A percentile compares a stretch with the other conserved stretches of the same genome.
Evolutionary conservation across 2,797 vertebrate genomes (phyloP).

Genomic region (Hippocampus kuda): DNA sequence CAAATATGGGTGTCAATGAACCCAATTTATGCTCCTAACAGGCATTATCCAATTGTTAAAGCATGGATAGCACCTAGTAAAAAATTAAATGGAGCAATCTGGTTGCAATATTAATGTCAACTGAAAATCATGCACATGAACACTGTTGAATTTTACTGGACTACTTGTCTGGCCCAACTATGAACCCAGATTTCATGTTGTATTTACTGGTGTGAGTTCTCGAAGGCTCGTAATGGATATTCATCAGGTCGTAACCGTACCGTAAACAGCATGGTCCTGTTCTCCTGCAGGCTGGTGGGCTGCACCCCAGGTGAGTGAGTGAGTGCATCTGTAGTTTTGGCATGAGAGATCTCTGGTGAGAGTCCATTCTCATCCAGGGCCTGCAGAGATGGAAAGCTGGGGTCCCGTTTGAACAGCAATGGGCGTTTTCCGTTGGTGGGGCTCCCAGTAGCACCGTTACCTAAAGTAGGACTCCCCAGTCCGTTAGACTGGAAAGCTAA

Average conservation of each 20-base stretch:
- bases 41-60: neutral
- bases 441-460: conserved; percentile 40
- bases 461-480: conserved; percentile 13
- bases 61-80: no score
- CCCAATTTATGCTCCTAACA: neutral
- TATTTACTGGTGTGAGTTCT: no score
- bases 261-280: conserved; percentile 95
- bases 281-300: conserved; percentile 88
- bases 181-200: neutral
- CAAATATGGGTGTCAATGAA: neutral
- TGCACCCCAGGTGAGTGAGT: conserved; percentile 69
- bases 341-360: conserved; percentile 73
- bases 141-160: no score
- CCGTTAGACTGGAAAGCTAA: conserved; percentile 67
- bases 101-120: no score
- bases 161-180: no score
- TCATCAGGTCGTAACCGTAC: conserved; percentile 73
- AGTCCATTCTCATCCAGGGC: conserved; percentile 81
- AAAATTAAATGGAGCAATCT: no score
- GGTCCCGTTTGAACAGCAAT: conserved; percentile 72
- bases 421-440: conserved; percentile 48
- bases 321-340: conserved; percentile 53
- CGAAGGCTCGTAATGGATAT: neutral
- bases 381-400: conserved; percentile 69
- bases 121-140: no score